A percentile compares a stretch with the other conserved stretches of the same genome.
Conservation (phyloP, 2,888 invertebrate species). For the Phlogophora meticulosa region DNA sequence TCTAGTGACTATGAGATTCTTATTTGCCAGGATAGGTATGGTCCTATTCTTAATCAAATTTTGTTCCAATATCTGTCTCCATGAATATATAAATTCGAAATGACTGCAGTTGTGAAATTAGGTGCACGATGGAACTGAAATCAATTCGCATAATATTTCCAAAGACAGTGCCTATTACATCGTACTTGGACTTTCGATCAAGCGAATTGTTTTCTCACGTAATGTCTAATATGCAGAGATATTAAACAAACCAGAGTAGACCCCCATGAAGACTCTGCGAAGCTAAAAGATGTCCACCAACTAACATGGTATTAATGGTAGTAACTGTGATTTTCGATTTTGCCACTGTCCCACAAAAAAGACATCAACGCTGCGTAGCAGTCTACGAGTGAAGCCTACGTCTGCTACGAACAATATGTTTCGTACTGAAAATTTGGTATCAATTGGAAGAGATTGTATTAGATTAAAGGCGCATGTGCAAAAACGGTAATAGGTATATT, state of each 20-base stretch:
- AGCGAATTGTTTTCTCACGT: too few relatives aligned
- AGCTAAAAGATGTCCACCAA: neutral
- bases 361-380: conserved; percentile 40
- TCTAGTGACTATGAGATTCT: conserved; percentile 7
- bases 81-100: neutral
- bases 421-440: neutral
- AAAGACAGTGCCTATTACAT: neutral
- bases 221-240: neutral
- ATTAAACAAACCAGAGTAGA: neutral
- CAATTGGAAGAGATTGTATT: neutral
- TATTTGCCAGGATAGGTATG: neutral
- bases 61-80: neutral
- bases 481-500: neutral
- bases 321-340: neutral
- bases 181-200: neutral
- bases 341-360: conserved; percentile 2
- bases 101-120: neutral
- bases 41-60: neutral
- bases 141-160: neutral
- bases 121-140: neutral
- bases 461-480: neutral
- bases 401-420: conserved; percentile 31
- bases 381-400: conserved; percentile 17
- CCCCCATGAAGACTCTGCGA: neutral
- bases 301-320: neutral